A percentile compares a stretch with the other conserved stretches of the same genome.
Evolutionary conservation across 2,888 invertebrate species (phyloP).

Genomic region (Amphipyra tragopoginis): DNA sequence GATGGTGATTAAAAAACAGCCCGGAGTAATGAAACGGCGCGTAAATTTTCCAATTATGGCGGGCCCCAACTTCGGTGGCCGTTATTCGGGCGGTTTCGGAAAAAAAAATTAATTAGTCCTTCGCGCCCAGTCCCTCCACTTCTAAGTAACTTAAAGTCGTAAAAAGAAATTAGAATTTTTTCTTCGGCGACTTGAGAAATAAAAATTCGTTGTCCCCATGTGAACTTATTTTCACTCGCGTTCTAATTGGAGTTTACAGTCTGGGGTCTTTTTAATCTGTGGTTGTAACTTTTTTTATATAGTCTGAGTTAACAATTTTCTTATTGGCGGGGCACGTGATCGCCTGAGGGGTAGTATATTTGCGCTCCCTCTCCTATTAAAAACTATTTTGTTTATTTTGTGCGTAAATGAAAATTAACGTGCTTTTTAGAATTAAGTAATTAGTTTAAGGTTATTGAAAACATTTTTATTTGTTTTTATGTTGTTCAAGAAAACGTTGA

Average conservation of each 20-base stretch:
- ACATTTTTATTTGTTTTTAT: too few relatives aligned
- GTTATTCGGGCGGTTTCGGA: constrained; percentile 70
- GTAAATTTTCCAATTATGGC: constrained; percentile 84
- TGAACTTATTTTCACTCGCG: constrained; percentile 60
- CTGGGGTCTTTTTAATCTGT: constrained; percentile 61
- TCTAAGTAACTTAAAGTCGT: constrained; percentile 61
- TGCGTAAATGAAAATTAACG: too few relatives aligned
- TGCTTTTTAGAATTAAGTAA: too few relatives aligned
- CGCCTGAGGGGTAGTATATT: constrained; percentile 24
- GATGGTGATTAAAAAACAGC: constrained; percentile 77
- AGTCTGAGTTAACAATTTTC: constrained; percentile 48
- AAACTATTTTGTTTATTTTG: constrained; percentile 36
- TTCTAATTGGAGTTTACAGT: constrained; percentile 59
- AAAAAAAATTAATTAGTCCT: constrained; percentile 85
- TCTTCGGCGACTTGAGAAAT: constrained; percentile 54
- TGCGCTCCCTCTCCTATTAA: constrained; percentile 18
- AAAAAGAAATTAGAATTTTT: constrained; percentile 62
- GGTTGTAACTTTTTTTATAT: constrained; percentile 54
- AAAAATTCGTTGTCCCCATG: constrained; percentile 59
- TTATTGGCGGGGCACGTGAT: constrained; percentile 49
- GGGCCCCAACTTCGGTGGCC: constrained; percentile 70
- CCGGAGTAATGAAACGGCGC: constrained; percentile 78
- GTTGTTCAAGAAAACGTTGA: too few relatives aligned
- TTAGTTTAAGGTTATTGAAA: too few relatives aligned
- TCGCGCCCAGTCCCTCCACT: constrained; percentile 70